These are phyloP conservation scores for Pachliopta kotzebuea DNA, from an alignment of 2,888 invertebrate species.

Conservation along the genomic window DNA sequence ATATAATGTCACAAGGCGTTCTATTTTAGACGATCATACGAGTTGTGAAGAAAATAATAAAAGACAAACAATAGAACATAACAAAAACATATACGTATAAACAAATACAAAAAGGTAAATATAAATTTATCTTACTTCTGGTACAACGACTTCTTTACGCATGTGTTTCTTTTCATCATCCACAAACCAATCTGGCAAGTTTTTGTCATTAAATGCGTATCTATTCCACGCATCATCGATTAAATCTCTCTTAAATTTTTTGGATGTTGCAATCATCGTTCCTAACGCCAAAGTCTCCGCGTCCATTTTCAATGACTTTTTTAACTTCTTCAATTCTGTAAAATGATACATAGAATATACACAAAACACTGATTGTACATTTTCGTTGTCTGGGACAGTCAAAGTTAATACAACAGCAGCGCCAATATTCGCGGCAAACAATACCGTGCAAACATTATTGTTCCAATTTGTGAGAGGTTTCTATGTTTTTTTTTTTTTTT, in stretches of 20 bases:
- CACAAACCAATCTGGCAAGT: slow-evolving; percentile 97
- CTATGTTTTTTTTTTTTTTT: no score
- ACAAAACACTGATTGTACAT: neutral
- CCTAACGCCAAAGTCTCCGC: slow-evolving; percentile 96
- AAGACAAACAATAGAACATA: no score
- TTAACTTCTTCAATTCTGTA: slow-evolving; percentile 70
- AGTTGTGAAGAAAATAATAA: no score
- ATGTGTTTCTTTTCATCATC: slow-evolving; percentile 96
- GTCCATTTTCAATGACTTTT: slow-evolving; percentile 86
- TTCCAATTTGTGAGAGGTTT: no score
- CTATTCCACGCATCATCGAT: slow-evolving; percentile 96
- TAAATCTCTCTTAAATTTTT: slow-evolving; percentile 94
- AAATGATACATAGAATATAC: slow-evolving; percentile 29
- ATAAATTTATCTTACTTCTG: slow-evolving; percentile 80
- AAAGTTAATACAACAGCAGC: no score
- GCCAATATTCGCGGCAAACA: no score
- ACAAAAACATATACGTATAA: no score
- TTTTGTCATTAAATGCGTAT: slow-evolving; percentile 94
- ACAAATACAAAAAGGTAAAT: no score
- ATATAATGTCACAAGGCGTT: no score
- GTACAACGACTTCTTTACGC: slow-evolving; percentile 90
- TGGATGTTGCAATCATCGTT: slow-evolving; percentile 93
- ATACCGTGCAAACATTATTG: no score
- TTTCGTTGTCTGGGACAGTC: no score
- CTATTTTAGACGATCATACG: no score